Evolutionary conservation across 1,140 invertebrate species (phyloP), one percentile per base, ranked within the genome.

Genomic region (Aleiodes sp.): DNA sequence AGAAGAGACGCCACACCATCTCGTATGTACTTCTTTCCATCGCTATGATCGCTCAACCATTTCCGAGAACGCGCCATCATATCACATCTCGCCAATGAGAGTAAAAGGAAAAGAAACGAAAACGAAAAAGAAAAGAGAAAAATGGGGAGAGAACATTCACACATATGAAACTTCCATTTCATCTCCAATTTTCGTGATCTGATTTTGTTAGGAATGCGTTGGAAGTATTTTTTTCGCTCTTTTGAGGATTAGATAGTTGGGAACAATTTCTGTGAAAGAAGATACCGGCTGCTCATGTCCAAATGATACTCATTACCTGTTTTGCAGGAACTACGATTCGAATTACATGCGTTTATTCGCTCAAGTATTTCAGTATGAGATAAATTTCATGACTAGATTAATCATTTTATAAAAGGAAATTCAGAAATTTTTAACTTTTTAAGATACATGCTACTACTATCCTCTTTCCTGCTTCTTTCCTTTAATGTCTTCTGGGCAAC

Each of bases 31-130:
- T 67, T 71, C 72, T 70, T 52, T 72, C 63, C 67, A 72, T 72
- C 71, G 26, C 62, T 71, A 65, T 74, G 68, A 76, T 75, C 73
- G 72, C 16, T 73, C 66, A 65, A 67, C 71, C 73, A 72, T 73
- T 67, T 52, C 65, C 65, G 35, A 61, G 41, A 70, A 72, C 8
- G 64, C 37, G 67, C 61, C 52, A 67, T 70, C 67, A 59, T 57
- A 65, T 43, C 70, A 61, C 63, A 70, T 62, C 46, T 52, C 56
- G n/a, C 39, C 59, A 52, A 52, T 52, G 46, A 52, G 46, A 52
- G 46, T 8, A 12, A 52, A 19, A 52, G 26, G 26, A 52, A 52
- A 46, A 41, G 6, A 41, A 46, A 7, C n/a, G 8, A 16, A 43
- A 43, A 16, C 12, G 24, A 39, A 21, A 35, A 33, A 21, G 37